Conservation (phyloP, 2,113 vertebrate genomes). For the Cichladusa arquata region DNA sequence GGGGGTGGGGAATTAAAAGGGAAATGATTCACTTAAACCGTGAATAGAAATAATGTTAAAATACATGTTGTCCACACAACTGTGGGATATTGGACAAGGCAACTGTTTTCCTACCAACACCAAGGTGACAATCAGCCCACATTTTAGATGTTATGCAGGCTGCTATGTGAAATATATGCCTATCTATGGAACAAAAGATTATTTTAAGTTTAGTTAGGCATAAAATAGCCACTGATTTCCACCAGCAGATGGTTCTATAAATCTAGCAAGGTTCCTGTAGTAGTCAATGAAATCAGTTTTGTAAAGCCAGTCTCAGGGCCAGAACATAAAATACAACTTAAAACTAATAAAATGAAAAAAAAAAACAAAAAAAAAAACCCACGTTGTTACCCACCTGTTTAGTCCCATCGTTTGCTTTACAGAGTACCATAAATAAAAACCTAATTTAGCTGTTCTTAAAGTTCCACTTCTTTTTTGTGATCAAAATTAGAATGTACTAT, state of each 20-base stretch:
- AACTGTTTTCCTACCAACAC: conserved; percentile 36
- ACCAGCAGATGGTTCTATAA: conserved; percentile 16
- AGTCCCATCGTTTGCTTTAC: background rate
- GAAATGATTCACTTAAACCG: conserved; percentile 38
- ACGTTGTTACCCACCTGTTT: background rate
- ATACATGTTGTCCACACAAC: conserved; percentile 24
- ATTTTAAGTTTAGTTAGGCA: conserved; percentile 40
- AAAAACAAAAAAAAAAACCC: background rate
- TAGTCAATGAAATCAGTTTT: conserved; percentile 28
- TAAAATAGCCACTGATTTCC: conserved; percentile 30
- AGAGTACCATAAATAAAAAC: background rate
- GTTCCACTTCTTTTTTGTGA: conserved; percentile 19
- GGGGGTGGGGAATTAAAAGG: conserved; percentile 32
- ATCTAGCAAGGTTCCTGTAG: conserved; percentile 10
- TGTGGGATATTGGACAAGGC: conserved; percentile 14
- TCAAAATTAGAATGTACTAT: background rate
- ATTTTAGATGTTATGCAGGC: background rate
- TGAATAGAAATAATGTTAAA: conserved; percentile 19
- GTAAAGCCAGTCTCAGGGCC: background rate
- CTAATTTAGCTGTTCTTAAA: conserved; percentile 9
- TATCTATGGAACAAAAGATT: conserved; percentile 43
- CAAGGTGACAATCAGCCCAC: conserved; percentile 29
- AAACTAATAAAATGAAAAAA: background rate
- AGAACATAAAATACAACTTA: conserved; percentile 1
- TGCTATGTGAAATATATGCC: conserved; percentile 1